Evolutionary conservation across 1,140 invertebrate genomes (phyloP).

Genomic region (Zaprionus gabonicus): DNA sequence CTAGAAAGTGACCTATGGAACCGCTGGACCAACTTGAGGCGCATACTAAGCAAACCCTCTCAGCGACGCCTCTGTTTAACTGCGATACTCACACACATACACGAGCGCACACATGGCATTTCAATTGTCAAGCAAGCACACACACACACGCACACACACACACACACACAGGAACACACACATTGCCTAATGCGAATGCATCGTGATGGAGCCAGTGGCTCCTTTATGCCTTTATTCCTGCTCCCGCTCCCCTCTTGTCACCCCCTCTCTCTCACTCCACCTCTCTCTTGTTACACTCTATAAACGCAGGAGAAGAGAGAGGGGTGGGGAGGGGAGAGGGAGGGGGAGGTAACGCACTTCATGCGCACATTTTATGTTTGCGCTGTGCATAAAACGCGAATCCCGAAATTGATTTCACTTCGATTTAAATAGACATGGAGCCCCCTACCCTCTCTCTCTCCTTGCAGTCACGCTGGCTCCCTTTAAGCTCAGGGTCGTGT

Average conservation of each 20-base stretch:
- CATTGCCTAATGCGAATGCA: constrained; percentile 63
- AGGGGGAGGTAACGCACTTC: constrained; percentile 54
- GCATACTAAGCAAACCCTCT: background rate
- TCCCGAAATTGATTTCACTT: constrained; percentile 76
- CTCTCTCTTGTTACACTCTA: background rate
- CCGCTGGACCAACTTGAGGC: background rate
- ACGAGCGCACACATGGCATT: no score
- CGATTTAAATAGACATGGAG: constrained; percentile 75
- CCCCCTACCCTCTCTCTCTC: constrained; percentile 4
- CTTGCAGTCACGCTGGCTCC: background rate
- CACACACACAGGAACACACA: constrained; percentile 51
- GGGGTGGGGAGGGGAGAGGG: no score
- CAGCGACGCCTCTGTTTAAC: background rate
- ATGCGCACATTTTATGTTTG: constrained; percentile 75
- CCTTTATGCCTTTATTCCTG: constrained; percentile 39
- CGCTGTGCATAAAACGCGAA: constrained; percentile 74
- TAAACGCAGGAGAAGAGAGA: constrained; percentile 1
- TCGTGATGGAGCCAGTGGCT: constrained; percentile 53
- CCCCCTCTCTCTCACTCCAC: background rate
- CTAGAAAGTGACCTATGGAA: no score
- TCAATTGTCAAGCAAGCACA: background rate
- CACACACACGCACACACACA: constrained; percentile 40
- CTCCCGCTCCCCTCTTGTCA: background rate
- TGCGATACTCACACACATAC: background rate
- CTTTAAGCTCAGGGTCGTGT: constrained; percentile 7